Conservation (phyloP, 2,797 vertebrate genomes). For the Paratrypauchen microcephalus region DNA sequence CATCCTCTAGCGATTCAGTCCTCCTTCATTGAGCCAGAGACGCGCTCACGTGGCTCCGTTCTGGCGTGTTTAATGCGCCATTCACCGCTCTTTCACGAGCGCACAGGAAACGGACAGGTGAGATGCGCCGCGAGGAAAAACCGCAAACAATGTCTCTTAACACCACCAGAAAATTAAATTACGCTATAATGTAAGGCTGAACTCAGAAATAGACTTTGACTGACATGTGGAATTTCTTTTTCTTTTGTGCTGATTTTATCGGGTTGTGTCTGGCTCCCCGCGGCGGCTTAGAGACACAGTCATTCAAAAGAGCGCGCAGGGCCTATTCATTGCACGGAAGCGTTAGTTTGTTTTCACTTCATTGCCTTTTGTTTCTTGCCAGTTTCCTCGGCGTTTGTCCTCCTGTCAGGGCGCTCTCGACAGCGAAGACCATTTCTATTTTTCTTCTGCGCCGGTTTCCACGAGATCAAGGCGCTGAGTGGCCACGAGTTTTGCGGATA, state of each 20-base stretch:
- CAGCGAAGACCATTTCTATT: conserved; percentile 20
- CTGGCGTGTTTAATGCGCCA: conserved; percentile 3
- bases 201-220: neutral
- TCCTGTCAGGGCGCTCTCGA: neutral
- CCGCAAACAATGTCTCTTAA: too few species aligned
- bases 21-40: neutral
- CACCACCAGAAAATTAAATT: too few species aligned
- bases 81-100: conserved; percentile 10
- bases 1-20: neutral
- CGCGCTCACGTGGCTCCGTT: conserved; percentile 9
- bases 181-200: neutral
- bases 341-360: conserved; percentile 30
- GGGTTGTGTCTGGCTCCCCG: conserved; percentile 17
- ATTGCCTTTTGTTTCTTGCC: conserved; percentile 36
- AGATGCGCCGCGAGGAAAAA: neutral
- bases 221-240: neutral
- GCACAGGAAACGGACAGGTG: too few species aligned
- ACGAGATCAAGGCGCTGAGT: conserved; percentile 45
- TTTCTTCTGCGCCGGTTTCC: conserved; percentile 17
- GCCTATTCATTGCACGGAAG: conserved; percentile 5
- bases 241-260: conserved; percentile 1
- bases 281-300: conserved; percentile 23
- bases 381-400: conserved; percentile 23
- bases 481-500: conserved; percentile 51
- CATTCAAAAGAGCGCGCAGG: conserved; percentile 14